Evolutionary conservation across 2,888 invertebrate species (phyloP).

Genomic region (Epistrophe grossulariae): DNA sequence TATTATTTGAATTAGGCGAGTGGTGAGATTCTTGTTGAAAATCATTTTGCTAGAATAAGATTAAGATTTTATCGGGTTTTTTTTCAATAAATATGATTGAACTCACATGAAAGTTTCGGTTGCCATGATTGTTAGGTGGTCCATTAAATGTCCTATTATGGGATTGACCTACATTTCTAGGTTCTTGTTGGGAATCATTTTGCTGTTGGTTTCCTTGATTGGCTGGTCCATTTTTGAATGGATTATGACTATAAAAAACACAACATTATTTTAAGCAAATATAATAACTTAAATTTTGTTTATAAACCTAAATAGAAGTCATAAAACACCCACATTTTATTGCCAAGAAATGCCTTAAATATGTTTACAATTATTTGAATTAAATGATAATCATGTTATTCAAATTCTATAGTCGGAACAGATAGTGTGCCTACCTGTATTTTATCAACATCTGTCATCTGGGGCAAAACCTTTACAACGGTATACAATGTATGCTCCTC

Average conservation of each 20-base stretch:
- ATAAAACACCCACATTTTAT: too few species aligned
- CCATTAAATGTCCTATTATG: not conserved
- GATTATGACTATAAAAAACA: slow-evolving; percentile 17
- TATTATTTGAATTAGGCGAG: not conserved
- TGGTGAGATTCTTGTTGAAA: not conserved
- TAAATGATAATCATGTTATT: too few species aligned
- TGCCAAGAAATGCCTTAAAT: too few species aligned
- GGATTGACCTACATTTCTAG: not conserved
- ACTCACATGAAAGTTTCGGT: slow-evolving; percentile 1
- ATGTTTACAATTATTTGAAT: too few species aligned
- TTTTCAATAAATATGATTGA: not conserved
- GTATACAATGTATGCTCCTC: too few species aligned
- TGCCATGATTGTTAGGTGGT: not conserved
- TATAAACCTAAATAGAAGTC: too few species aligned
- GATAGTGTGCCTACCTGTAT: too few species aligned
- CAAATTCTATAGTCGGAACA: too few species aligned
- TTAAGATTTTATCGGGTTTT: not conserved
- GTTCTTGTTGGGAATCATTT: slow-evolving; percentile 13
- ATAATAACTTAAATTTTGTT: not conserved
- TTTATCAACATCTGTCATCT: too few species aligned
- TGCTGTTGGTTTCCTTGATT: slow-evolving; percentile 12
- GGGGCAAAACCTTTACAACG: too few species aligned
- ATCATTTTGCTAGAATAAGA: slow-evolving; percentile 10
- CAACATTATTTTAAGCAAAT: not conserved
- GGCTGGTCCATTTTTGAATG: slow-evolving; percentile 1